Conservation (phyloP, 2,888 invertebrate species). For the Melinaea menophilus region DNA sequence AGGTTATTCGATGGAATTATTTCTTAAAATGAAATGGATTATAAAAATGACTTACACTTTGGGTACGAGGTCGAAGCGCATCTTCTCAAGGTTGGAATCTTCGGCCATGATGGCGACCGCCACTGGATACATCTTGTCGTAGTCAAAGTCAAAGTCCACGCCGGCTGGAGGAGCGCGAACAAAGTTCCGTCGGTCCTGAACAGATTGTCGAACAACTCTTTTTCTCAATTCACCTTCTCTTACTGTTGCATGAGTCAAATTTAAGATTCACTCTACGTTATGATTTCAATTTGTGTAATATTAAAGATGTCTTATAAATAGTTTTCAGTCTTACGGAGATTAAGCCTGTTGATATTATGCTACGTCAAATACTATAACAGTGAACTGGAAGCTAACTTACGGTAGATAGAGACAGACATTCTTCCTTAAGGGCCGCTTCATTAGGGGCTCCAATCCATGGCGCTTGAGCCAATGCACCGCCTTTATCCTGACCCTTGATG, state of each 20-base stretch:
- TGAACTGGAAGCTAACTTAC: slow-evolving; percentile 66
- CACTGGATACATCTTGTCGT: slow-evolving; percentile 93
- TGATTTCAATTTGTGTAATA: too few relatives aligned
- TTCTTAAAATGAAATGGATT: background rate
- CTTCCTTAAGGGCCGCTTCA: slow-evolving; percentile 95
- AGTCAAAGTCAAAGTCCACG: slow-evolving; percentile 97
- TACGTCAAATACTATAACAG: too few relatives aligned
- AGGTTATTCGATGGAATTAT: background rate
- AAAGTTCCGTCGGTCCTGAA: slow-evolving; percentile 96
- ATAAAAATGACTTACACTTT: slow-evolving; percentile 90
- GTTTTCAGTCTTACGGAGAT: too few relatives aligned
- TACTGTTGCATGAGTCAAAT: too few relatives aligned
- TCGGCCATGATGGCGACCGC: slow-evolving; percentile 96
- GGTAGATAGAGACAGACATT: slow-evolving; percentile 95
- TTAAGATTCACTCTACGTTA: too few relatives aligned
- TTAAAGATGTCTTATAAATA: too few relatives aligned
- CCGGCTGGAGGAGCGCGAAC: slow-evolving; percentile 97
- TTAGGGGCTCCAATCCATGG: slow-evolving; percentile 98
- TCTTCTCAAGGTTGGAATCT: slow-evolving; percentile 97
- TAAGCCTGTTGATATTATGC: too few relatives aligned
- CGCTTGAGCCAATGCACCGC: slow-evolving; percentile 84
- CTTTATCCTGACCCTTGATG: slow-evolving; percentile 91
- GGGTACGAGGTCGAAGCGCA: slow-evolving; percentile 99
- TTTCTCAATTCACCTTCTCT: too few relatives aligned
- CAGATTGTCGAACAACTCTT: too few relatives aligned